A percentile compares a stretch with the other conserved stretches of the same genome.
These are phyloP conservation scores for Gymnocephalus cernua DNA, from an alignment of 2,113 vertebrate species.

Conservation along the genomic window DNA sequence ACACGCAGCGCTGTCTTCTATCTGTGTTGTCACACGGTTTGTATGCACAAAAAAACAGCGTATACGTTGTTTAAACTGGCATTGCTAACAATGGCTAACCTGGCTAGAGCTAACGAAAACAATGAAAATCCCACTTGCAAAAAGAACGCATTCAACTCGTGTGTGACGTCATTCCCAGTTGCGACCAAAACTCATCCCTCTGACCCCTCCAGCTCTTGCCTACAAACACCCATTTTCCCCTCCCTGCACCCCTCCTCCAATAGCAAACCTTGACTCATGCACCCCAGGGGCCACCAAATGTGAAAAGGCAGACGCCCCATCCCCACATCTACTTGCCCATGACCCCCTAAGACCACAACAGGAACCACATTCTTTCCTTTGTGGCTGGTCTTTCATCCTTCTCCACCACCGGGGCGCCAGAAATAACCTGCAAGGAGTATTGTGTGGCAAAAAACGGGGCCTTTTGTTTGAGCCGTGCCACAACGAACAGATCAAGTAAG, in stretches of 20 bases:
- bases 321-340: slow-evolving; percentile 71
- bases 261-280: slow-evolving; percentile 69
- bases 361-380: slow-evolving; percentile 83
- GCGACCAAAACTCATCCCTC: slow-evolving; percentile 45
- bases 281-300: slow-evolving; percentile 74
- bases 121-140: too few species aligned
- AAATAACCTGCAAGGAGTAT: slow-evolving; percentile 74
- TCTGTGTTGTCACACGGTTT: too few species aligned
- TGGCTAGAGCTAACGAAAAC: too few species aligned
- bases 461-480: slow-evolving; percentile 57
- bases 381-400: slow-evolving; percentile 76
- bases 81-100: too few species aligned
- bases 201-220: slow-evolving; percentile 57
- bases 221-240: slow-evolving; percentile 54
- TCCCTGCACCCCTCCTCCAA: slow-evolving; percentile 47
- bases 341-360: slow-evolving; percentile 79
- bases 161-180: too few species aligned
- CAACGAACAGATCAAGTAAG: slow-evolving; percentile 50
- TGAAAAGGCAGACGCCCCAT: slow-evolving; percentile 74
- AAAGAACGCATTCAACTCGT: too few species aligned
- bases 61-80: too few species aligned
- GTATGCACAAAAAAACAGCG: too few species aligned
- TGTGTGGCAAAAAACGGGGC: slow-evolving; percentile 44
- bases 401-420: slow-evolving; percentile 53
- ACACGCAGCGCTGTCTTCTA: too few species aligned